phyloP scores from a whole-genome alignment of 2,888 invertebrate genomes.

The Bombyx huttoni region DNA sequence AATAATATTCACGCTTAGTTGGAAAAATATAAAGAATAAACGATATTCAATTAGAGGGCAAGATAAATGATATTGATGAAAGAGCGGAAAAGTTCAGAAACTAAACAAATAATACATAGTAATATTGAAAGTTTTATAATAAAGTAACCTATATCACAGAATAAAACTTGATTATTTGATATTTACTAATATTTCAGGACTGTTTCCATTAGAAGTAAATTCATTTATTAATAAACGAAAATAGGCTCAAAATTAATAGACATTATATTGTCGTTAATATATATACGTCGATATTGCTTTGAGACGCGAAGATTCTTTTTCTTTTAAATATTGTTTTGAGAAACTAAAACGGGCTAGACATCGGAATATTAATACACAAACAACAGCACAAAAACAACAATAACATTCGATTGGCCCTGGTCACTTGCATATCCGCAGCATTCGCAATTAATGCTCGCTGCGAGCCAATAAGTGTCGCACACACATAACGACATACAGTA shows the following conservation, averaged over 20 bases:
- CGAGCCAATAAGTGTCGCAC: slow-evolving; percentile 28
- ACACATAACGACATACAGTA: slow-evolving; percentile 20
- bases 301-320: too few species aligned
- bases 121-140: background rate
- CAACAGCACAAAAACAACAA: slow-evolving; percentile 5
- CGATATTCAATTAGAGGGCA: background rate
- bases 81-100: too few species aligned
- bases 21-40: background rate
- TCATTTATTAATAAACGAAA: too few species aligned
- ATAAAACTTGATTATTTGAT: too few species aligned
- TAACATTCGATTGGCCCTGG: slow-evolving; percentile 16
- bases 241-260: too few species aligned
- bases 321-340: too few species aligned
- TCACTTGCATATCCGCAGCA: slow-evolving; percentile 32
- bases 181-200: too few species aligned
- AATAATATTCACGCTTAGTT: background rate
- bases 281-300: too few species aligned
- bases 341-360: too few species aligned
- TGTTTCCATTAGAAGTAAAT: too few species aligned
- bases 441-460: slow-evolving; percentile 46
- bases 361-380: slow-evolving; percentile 6
- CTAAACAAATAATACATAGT: background rate
- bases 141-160: background rate
- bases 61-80: background rate
- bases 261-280: too few species aligned